Base-by-base conservation (phyloP, 2,797 vertebrate genomes). In the Tinamus major region DNA sequence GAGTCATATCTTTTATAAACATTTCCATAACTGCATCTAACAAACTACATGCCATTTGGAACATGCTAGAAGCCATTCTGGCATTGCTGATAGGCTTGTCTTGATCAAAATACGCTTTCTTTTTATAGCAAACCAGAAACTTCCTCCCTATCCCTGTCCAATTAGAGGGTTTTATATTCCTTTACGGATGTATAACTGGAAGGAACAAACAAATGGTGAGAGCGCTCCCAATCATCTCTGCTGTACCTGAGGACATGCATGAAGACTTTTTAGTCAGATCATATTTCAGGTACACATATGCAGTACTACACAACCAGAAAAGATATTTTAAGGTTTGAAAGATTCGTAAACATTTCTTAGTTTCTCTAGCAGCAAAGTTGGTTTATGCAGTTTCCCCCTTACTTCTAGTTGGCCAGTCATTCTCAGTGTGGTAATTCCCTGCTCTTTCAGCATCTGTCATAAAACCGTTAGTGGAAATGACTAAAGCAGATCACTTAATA, bases 141-240 rank as follows among this genome's bases (percentile, higher is more conserved):
- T 90, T 91, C 55, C 37, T 87, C 31, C 53, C 44, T 85, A 31
- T 48, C 42, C 19, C 3, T 48, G 39, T 31, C 49, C 64, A 89
- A 29, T 68, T 70, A 68, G n/a, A 92, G 87, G 20, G 79, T 56
- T 26, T 80, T 83, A 10, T 74, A 81, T 86, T 85, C 82, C 71
- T 89, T 90, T 92, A 87, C 46, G 68, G 79, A 79, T 42, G 48
- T 58, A 35, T 55, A 49, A 83, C 2, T 78, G 49, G 49, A 80
- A 92, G 82, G 41, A 89, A 79, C 46, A 91, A 81, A 88, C 61
- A 92, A 56, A 94, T 83, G 61, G 44, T 75, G 26, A 18, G 20
- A 82, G 11, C 46, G 58, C 48, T 62, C 58, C 5, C 37, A 37
- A 58, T 72, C 56, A 42, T 74, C 39, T 46, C 83, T 67, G 62